These are phyloP conservation scores for Acanthococcus lagerstroemiae DNA, from an alignment of 2,888 invertebrate genomes.

Conservation along the genomic window DNA sequence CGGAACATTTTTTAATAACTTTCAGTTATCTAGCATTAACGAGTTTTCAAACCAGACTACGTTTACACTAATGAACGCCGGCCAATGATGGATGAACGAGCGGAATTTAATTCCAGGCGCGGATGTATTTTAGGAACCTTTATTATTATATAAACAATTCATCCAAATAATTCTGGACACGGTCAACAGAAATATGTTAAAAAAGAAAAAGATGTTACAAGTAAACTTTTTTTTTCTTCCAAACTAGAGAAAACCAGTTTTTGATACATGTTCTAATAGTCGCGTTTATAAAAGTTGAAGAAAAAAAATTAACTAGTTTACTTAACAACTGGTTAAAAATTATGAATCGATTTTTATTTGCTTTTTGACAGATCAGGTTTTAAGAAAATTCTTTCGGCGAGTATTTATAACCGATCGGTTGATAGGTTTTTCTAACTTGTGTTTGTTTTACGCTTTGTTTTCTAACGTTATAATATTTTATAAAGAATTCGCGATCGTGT, in stretches of 20 bases:
- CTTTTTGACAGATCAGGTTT: conserved; percentile 30
- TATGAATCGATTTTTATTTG: conserved; percentile 29
- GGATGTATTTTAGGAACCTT: neutral
- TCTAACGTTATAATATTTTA: too few species aligned
- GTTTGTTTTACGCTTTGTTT: too few species aligned
- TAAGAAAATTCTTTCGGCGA: conserved; percentile 19
- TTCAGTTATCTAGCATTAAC: too few species aligned
- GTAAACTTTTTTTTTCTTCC: neutral
- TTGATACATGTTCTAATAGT: conserved; percentile 21
- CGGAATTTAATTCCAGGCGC: neutral
- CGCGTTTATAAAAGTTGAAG: conserved; percentile 14
- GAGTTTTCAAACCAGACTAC: too few species aligned
- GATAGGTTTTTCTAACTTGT: too few species aligned
- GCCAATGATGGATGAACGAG: neutral
- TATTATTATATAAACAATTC: conserved; percentile 2
- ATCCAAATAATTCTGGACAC: neutral
- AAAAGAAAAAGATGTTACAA: neutral
- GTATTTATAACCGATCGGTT: conserved; percentile 21
- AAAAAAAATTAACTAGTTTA: conserved; percentile 28
- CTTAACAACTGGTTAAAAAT: conserved; percentile 28
- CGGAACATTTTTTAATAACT: too few species aligned
- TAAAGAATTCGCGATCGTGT: neutral
- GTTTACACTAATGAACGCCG: neutral
- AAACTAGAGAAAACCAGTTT: neutral
- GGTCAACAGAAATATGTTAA: neutral